A percentile compares a stretch with the other conserved stretches of the same genome.
Conservation (phyloP, 2,797 vertebrate species). For the Clamator glandarius region DNA sequence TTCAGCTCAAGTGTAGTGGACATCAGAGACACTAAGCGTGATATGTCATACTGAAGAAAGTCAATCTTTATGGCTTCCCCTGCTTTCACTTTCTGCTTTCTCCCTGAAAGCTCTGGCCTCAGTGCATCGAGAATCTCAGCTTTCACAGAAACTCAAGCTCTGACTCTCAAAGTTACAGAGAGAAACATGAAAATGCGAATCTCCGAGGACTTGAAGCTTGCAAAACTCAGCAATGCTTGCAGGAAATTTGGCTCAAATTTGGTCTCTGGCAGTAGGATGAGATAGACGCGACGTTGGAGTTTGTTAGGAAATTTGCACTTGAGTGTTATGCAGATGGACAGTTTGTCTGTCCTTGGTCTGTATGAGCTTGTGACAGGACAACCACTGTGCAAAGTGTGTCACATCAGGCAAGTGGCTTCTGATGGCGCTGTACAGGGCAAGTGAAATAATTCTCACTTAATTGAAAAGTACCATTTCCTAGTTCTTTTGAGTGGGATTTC, state of each 20-base stretch:
- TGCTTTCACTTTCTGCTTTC: background rate
- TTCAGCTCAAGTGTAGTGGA: background rate
- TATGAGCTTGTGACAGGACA: background rate
- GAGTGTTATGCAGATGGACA: background rate
- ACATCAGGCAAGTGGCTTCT: background rate
- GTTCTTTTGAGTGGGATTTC: background rate
- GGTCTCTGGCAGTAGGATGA: background rate
- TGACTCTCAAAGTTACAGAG: background rate
- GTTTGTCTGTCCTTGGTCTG: background rate
- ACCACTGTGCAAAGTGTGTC: accelerated
- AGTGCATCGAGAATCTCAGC: background rate
- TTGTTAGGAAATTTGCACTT: background rate
- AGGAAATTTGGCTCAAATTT: background rate
- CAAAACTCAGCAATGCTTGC: constrained; percentile 21
- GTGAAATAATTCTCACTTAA: accelerated
- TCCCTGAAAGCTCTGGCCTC: background rate
- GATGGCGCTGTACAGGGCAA: accelerated
- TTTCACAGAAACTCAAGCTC: background rate
- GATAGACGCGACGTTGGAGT: background rate
- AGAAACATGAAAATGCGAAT: background rate
- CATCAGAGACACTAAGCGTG: background rate
- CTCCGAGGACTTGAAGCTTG: background rate
- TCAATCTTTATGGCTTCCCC: accelerated
- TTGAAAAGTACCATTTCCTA: background rate
- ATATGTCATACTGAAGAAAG: background rate